A percentile compares a stretch with the other conserved stretches of the same genome.
These are phyloP conservation scores for Cabera pusaria DNA, from an alignment of 2,888 invertebrate genomes.

Conservation along the genomic window DNA sequence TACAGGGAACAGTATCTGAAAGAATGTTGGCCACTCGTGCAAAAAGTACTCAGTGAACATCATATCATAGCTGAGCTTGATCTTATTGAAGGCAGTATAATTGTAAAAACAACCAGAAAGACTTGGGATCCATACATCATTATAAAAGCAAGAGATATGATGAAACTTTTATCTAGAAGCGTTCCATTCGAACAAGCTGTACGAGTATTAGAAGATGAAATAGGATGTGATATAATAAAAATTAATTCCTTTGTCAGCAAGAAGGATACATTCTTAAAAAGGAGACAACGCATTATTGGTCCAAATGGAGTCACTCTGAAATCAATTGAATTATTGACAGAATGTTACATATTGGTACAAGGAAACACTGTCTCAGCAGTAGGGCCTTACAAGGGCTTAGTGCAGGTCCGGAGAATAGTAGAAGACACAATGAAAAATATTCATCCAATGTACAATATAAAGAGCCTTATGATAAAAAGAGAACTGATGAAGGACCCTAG, in stretches of 20 bases:
- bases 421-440: slow-evolving; percentile 99
- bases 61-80: slow-evolving; percentile 94
- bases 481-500: slow-evolving; percentile 97
- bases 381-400: slow-evolving; percentile 96
- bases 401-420: slow-evolving; percentile 94
- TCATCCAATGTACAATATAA: slow-evolving; percentile 99
- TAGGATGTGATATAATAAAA: slow-evolving; percentile 97
- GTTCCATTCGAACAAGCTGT: slow-evolving; percentile 98
- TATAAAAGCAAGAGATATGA: slow-evolving; percentile 97
- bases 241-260: slow-evolving; percentile 95
- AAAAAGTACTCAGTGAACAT: slow-evolving; percentile 91
- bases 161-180: slow-evolving; percentile 96
- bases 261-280: slow-evolving; percentile 96
- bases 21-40: slow-evolving; percentile 97
- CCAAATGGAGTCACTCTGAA: slow-evolving; percentile 99
- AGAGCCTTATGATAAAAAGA: slow-evolving; percentile 98
- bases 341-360: slow-evolving; percentile 98
- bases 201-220: slow-evolving; percentile 93
- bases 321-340: slow-evolving; percentile 97
- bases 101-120: slow-evolving; percentile 96
- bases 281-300: slow-evolving; percentile 96
- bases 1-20: slow-evolving; percentile 97
- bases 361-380: slow-evolving; percentile 98
- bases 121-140: slow-evolving; percentile 99
- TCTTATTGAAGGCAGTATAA: slow-evolving; percentile 96